Evolutionary conservation across 1,140 invertebrate species (phyloP).

Genomic region (Bombus difficillimus): DNA sequence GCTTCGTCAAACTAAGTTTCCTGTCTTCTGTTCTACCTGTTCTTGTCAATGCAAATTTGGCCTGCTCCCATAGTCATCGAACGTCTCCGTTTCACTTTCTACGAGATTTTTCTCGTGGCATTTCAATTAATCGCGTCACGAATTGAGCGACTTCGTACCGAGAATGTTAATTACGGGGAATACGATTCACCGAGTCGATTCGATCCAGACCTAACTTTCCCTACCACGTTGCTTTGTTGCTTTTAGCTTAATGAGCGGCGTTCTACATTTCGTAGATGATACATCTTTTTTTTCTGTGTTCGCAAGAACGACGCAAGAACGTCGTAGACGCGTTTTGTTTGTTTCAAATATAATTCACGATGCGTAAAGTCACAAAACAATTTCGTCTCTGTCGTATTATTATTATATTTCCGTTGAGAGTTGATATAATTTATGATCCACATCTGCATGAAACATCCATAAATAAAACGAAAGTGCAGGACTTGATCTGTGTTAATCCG

Average conservation of each 20-base stretch:
- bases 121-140: constrained; percentile 20
- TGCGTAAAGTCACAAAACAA: background rate
- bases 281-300: background rate
- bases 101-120: constrained; percentile 14
- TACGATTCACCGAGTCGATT: constrained; percentile 32
- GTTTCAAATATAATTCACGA: background rate
- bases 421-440: constrained; percentile 22
- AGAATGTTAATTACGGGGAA: constrained; percentile 35
- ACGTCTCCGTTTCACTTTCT: constrained; percentile 16
- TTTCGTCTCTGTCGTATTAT: constrained; percentile 1
- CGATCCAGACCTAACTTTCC: constrained; percentile 18
- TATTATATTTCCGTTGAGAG: background rate
- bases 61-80: background rate
- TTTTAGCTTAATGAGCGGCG: background rate
- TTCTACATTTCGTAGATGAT: background rate
- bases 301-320: no score
- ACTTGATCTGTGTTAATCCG: constrained; percentile 28
- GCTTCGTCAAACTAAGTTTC: background rate
- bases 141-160: background rate
- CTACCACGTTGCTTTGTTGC: background rate
- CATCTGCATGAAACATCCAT: background rate
- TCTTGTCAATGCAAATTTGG: background rate
- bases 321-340: background rate
- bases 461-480: background rate
- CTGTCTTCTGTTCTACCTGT: background rate